phyloP scores from a whole-genome alignment of 2,888 invertebrate genomes.

The Lepidochrysops patricia region DNA sequence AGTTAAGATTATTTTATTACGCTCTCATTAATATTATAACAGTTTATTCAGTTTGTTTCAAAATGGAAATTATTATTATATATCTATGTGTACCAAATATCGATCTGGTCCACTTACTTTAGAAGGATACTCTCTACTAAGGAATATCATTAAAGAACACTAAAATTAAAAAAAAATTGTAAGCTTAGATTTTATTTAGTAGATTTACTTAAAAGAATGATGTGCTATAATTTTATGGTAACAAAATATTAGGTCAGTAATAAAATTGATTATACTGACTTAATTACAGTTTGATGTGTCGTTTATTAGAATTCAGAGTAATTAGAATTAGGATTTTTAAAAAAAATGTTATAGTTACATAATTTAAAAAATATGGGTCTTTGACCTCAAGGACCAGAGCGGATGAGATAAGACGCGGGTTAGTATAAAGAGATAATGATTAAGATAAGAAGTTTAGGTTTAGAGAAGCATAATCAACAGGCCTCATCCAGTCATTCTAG shows the following conservation, averaged over 20 bases:
- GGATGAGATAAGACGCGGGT: constrained; percentile 10
- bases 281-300: background rate
- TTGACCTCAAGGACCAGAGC: constrained; percentile 2
- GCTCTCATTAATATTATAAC: background rate
- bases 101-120: no score
- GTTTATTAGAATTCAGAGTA: background rate
- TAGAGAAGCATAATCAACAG: background rate
- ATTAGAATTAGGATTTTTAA: background rate
- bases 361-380: background rate
- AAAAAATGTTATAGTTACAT: background rate
- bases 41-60: background rate
- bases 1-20: background rate
- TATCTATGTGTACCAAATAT: no score
- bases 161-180: no score
- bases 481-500: background rate
- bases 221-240: background rate
- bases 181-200: no score
- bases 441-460: constrained; percentile 7
- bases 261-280: background rate
- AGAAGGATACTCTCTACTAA: no score
- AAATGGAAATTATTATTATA: background rate
- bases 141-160: no score
- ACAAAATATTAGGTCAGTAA: no score
- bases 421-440: constrained; percentile 6
- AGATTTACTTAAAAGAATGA: background rate